Conservation (phyloP, 2,888 invertebrate species). For the Agonum fuliginosum region DNA sequence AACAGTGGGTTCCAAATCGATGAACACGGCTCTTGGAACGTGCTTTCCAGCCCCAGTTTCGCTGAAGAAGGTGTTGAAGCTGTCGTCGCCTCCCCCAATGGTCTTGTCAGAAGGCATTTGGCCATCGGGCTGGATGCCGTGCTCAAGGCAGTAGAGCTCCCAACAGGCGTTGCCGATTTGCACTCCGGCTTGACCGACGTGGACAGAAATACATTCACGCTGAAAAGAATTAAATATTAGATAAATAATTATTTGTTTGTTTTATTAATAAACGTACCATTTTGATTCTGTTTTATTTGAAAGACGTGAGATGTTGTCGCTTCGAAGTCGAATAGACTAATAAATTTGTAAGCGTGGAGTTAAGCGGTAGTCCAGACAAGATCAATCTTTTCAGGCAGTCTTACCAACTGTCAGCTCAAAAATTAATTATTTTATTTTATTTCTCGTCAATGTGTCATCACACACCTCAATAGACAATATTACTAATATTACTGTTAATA, state of each 20-base stretch:
- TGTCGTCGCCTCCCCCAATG: conserved; percentile 70
- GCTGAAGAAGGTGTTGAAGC: conserved; percentile 68
- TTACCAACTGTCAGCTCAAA: background rate
- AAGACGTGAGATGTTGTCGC: background rate
- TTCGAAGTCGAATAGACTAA: background rate
- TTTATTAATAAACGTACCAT: conserved; percentile 25
- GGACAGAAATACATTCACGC: conserved; percentile 81
- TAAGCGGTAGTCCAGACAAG: background rate
- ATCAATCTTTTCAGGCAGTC: conserved; percentile 43
- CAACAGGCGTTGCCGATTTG: conserved; percentile 72
- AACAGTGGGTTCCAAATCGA: conserved; percentile 82
- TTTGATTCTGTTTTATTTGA: conserved; percentile 19
- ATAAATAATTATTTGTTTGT: conserved; percentile 6
- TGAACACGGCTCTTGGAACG: conserved; percentile 79
- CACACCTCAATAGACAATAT: no score
- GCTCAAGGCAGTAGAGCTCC: conserved; percentile 71
- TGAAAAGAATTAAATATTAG: no score
- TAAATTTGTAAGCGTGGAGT: conserved; percentile 39
- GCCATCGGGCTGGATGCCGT: conserved; percentile 73
- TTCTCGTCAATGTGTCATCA: no score
- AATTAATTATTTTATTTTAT: background rate
- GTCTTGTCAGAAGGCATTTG: conserved; percentile 73
- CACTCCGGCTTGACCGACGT: conserved; percentile 75
- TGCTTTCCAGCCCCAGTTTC: conserved; percentile 75
- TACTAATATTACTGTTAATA: background rate